Evolutionary conservation across 2,888 invertebrate genomes (phyloP), one percentile per base, ranked within the genome.

Genomic region (Alentia gelatinosa): DNA sequence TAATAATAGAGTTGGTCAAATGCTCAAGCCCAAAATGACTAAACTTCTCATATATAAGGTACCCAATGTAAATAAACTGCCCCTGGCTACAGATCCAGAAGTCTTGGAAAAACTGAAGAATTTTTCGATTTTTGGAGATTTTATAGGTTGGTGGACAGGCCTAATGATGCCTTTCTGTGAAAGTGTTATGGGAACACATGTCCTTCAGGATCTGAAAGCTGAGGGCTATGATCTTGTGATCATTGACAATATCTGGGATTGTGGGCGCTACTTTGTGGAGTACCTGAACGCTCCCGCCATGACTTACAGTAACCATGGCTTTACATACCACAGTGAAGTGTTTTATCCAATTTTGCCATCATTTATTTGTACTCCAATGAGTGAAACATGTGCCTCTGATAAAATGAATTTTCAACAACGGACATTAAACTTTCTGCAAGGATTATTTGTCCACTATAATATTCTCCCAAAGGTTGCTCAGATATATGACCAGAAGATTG

Each of bases 161-260:
- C 37, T 83, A 7, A 40, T 23, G 30, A 35, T 83, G 83, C 83
- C 83, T 39, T 83, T 83, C 26, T 83, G 83, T 83, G n/a, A 83
- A 26, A 40, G 39, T 35, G 39, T 39, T 23, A 9, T 83, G 39
- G 83, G 83, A 37, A 83, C 83, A 1, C 19, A 83, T 7, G 50
- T 50, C 23, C 19, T 5, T 1, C 39, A 88, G 1, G 19, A 50
- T 3, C 35, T 88, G 50, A 42, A 88, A 30, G 56, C 47, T 23
- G 88, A 88, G 40, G 9, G 5, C n/a, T 88, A 88, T 50, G 88
- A 88, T 50, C n/a, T 88, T n/a, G 56, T 88, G 7, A 50, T 88
- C 12, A 42, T 40, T n/a, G 88, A 88, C 50, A 88, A 19, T 30
- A 42, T 50, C 15, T 88, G 39, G 35, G 33, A 50, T 23, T 88